phyloP scores from a whole-genome alignment of 1,140 invertebrate genomes.

The Littorina saxatilis region DNA sequence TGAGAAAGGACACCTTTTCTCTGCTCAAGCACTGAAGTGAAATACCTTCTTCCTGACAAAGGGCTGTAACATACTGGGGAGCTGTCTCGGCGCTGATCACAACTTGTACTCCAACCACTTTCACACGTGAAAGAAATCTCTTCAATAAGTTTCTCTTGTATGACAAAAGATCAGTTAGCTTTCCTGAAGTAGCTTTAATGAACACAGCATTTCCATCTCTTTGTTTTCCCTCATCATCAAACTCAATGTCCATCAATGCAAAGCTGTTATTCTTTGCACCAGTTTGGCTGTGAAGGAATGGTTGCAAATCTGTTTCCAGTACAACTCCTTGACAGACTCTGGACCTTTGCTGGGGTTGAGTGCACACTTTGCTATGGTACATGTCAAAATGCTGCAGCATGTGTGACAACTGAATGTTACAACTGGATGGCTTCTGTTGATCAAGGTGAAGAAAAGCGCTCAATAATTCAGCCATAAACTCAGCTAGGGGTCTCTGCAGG shows the following conservation, averaged over 20 bases:
- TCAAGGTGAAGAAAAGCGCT: conserved; percentile 2
- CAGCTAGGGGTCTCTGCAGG: not conserved
- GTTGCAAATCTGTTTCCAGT: not conserved
- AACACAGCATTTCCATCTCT: not conserved
- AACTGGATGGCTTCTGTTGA: not conserved
- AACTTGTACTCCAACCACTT: conserved; percentile 11
- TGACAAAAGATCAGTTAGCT: not conserved
- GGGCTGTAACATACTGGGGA: conserved; percentile 12
- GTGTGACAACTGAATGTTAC: not conserved
- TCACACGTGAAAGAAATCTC: conserved; percentile 7
- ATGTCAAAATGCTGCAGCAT: conserved; percentile 17
- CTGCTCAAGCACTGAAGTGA: conserved; percentile 26
- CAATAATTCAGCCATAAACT: conserved; percentile 10
- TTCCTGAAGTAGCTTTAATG: not conserved
- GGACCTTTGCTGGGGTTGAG: not conserved
- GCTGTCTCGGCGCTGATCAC: conserved; percentile 33
- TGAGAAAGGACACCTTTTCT: conserved; percentile 25
- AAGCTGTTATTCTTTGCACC: not conserved
- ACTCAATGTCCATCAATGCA: not conserved
- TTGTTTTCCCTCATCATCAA: not conserved
- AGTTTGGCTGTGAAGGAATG: not conserved
- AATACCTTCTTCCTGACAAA: conserved; percentile 35
- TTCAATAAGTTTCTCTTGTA: not conserved
- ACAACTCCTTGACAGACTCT: conserved; percentile 14
- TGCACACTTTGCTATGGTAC: not conserved